A percentile compares a stretch with the other conserved stretches of the same genome.
These are phyloP conservation scores for Perdita meconis DNA, from an alignment of 2,888 invertebrate species.

Conservation along the genomic window DNA sequence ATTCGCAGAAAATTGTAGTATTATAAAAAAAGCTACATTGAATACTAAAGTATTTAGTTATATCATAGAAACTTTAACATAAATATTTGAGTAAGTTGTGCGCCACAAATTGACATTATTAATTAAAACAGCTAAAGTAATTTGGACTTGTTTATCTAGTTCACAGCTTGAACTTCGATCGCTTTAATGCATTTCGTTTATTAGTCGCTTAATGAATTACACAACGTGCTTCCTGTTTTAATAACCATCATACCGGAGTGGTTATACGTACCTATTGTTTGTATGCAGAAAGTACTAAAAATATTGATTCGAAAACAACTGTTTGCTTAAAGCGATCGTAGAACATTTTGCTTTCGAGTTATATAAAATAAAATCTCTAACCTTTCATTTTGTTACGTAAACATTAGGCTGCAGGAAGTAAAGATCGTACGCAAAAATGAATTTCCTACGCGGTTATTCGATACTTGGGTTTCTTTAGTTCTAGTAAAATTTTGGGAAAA, in stretches of 20 bases:
- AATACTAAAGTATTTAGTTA: no score
- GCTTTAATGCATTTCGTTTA: slow-evolving; percentile 15
- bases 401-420: not conserved
- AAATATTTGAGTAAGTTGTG: not conserved
- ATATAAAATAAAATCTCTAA: slow-evolving; percentile 56
- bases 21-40: no score
- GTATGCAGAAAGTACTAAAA: not conserved
- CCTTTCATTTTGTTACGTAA: slow-evolving; percentile 56
- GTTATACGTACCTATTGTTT: slow-evolving; percentile 15
- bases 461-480: not conserved
- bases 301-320: slow-evolving; percentile 13
- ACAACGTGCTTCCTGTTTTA: slow-evolving; percentile 28
- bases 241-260: slow-evolving; percentile 1
- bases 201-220: slow-evolving; percentile 9
- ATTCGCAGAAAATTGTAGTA: no score
- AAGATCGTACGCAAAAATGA: slow-evolving; percentile 2
- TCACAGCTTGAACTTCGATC: not conserved
- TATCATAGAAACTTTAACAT: no score
- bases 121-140: not conserved
- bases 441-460: not conserved
- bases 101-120: not conserved
- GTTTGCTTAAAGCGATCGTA: not conserved
- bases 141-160: no score
- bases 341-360: slow-evolving; percentile 42
- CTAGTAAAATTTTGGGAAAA: no score